Base-by-base conservation (phyloP, 2,888 invertebrate species). In the Andrena camellia region DNA sequence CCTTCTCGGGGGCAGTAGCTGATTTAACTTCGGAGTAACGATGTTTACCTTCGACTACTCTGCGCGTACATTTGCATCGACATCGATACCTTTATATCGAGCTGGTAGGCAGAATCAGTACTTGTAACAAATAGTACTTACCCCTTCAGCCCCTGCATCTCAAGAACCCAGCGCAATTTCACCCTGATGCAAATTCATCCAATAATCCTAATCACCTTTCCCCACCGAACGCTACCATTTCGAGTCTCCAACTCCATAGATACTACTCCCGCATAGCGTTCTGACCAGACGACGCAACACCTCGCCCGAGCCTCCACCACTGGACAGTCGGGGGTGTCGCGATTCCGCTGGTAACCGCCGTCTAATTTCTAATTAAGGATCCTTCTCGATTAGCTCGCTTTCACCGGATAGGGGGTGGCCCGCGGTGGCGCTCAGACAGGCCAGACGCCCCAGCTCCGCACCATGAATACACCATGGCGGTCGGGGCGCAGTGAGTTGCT, bases 361-460 rank as follows among this genome's bases (percentile, higher is more conserved):
- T 48, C 82, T 81, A 83, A 83, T 83, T 83, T 70, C 81, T 81
- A 82, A 82, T 83, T 81, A 83, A 81, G 83, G 70, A 81, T 64
- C 74, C 70, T 35, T 57, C 82, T 73, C 80, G 82, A 83, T 83
- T 83, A 83, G 82, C 70, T 74, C 66, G 66, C 80, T 82, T 74
- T 82, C 82, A 75, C 57, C 68, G 68, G 59, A 60, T 13, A 52
- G 52, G 48, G 59, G 74, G 48, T 54, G 62, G 52, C 57, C 57
- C 69, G 54, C 31, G 62, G 42, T 42, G 75, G 48, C 64, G 29
- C 59, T 62, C 73, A 66, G 60, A 26, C 63, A 63, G 54, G 48
- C 62, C 72, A 78, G 75, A 78, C 79, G 79, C 42, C 50, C 75
- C 59, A 42, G 42, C 59, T 35, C 76, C 52, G 52, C 57, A 31